Conservation (phyloP, 1,140 invertebrate genomes). For the Brachionus plicatilis region DNA sequence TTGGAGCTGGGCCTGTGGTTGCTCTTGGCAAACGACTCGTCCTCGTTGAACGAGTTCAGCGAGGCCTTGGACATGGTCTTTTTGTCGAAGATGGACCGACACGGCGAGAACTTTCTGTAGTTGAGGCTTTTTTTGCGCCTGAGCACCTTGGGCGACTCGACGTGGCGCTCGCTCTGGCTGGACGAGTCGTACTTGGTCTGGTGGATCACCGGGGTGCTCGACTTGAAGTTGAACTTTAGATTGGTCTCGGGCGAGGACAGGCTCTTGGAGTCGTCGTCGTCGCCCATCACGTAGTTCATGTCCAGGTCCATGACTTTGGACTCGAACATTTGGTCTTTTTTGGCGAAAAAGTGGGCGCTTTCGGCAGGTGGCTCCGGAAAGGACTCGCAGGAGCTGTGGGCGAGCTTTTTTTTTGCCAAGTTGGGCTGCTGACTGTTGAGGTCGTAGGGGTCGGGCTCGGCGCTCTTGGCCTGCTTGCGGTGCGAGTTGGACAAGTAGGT, state of each 20-base stretch:
- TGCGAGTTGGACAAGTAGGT: constrained; percentile 8
- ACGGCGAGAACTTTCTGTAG: constrained; percentile 4
- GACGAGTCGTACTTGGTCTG: not conserved
- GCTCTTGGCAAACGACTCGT: not conserved
- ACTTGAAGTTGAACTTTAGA: constrained; percentile 3
- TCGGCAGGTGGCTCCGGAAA: not conserved
- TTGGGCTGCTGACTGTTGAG: constrained; percentile 2
- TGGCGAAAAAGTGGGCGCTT: not conserved
- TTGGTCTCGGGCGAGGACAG: not conserved
- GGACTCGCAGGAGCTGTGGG: not conserved
- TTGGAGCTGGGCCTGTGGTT: not conserved
- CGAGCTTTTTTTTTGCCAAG: not conserved
- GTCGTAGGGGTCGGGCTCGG: not conserved
- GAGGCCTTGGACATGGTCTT: constrained; percentile 25
- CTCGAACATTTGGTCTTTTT: constrained; percentile 29
- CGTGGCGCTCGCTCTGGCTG: not conserved
- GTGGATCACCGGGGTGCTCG: not conserved
- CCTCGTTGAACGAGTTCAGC: constrained; percentile 6
- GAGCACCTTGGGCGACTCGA: not conserved
- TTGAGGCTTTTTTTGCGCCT: not conserved
- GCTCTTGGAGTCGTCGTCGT: not conserved
- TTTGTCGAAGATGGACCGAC: not conserved
- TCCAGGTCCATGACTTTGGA: not conserved
- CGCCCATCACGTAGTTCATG: not conserved
- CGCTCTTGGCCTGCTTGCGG: not conserved